Base-by-base conservation (phyloP, 2,888 invertebrate species). In the Protodeltote pygarga region DNA sequence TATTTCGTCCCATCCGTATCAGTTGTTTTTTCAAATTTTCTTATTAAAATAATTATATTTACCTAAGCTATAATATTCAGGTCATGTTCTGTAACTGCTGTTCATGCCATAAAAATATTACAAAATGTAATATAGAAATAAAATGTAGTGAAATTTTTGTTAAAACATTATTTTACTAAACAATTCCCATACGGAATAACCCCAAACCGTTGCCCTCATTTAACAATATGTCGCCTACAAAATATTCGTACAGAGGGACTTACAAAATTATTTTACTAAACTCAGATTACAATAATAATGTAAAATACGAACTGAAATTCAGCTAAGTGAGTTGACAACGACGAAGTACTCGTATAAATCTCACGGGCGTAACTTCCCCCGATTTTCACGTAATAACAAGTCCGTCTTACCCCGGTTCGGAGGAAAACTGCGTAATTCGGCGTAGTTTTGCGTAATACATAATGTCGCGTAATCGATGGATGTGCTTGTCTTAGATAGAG, bases 381-480 rank as follows among this genome's bases (percentile, higher is more conserved):
- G 68, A 78, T 81, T 81, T 78, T 73, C 75, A 77, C 76, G 76
- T 79, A 80, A 80, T 85, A 83, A 81, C 79, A 77, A 72, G 34
- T 27, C 23, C 50, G 50, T 49, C 45, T 57, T n/a, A n/a, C n/a
- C n/a, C n/a, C n/a, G n/a, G n/a, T n/a, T n/a, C 19, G 27, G 27
- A 16, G 10, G 27, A 28, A 41, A 51, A 51, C 11, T 52, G 34
- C 29, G 34, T 46, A 34, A 42, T 32, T 15, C 11, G 32, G 20
- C 24, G 37, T 29, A 40, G 48, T 49, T 34, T 37, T 11, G 9
- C 14, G 50, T 48, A 50, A 38, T 54, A 48, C 33, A 37, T 54
- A 57, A 49, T 38, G 49, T 37, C 21, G 14, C 15, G 33, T 46
- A 48, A 45, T 61, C 47, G 25, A 57, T 53, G 40, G 25, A 34